phyloP scores from a whole-genome alignment of 2,888 invertebrate genomes.

The Dryocosmus kuriphilus region DNA sequence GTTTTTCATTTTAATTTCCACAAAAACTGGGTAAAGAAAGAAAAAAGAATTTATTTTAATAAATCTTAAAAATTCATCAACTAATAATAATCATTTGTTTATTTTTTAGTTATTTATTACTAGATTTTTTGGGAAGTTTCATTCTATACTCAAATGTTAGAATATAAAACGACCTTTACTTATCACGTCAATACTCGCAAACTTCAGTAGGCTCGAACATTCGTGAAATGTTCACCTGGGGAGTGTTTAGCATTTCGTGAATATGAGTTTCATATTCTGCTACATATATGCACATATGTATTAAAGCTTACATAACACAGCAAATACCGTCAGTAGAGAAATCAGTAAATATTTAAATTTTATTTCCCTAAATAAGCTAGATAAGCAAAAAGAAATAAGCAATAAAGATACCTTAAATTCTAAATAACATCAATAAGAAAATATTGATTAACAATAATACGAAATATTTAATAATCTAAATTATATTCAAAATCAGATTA shows the following conservation, averaged over 20 bases:
- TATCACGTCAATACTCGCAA: constrained; percentile 35
- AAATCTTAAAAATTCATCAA: too few species aligned
- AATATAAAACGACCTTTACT: constrained; percentile 38
- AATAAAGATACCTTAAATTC: not conserved
- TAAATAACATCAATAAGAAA: too few species aligned
- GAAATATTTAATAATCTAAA: too few species aligned
- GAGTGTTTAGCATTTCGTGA: constrained; percentile 37
- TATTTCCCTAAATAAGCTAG: not conserved
- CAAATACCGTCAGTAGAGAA: not conserved
- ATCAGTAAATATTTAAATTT: not conserved
- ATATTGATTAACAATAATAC: too few species aligned
- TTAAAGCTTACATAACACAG: not conserved
- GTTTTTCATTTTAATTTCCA: not conserved
- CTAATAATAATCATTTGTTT: too few species aligned
- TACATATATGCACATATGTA: not conserved
- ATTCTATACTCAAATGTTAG: not conserved
- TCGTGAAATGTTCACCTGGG: constrained; percentile 38
- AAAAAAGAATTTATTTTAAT: too few species aligned
- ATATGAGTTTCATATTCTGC: constrained; percentile 16
- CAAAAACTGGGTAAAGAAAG: too few species aligned
- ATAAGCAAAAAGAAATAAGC: not conserved
- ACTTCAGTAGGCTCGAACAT: constrained; percentile 31
- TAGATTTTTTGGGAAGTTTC: not conserved
- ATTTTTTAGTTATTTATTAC: not conserved
- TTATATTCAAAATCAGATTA: too few species aligned